Base-by-base conservation (phyloP, 2,888 invertebrate genomes). In the Hylaea fasciaria region DNA sequence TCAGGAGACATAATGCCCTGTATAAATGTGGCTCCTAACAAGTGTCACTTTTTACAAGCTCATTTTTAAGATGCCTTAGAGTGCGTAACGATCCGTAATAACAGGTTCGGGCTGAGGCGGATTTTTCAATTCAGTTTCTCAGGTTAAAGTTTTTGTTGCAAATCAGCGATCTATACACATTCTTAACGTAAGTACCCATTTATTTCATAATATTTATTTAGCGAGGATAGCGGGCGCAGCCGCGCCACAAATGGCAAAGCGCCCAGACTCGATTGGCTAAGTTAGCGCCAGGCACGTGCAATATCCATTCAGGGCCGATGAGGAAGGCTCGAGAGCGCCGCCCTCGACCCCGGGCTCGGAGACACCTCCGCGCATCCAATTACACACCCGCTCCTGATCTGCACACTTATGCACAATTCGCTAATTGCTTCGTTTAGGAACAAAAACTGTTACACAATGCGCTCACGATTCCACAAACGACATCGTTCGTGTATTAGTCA, bases 211-310 rank as follows among this genome's bases (percentile, higher is more conserved):
- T 49, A 41, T 53, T 39, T 54, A 39, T 57, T 58, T 58, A 51
- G 51, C 48, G 57, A 35, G 22, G 56, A 61, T 44, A 54, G 64
- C 51, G 64, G 59, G 52, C 57, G 53, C 65, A 63, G 79, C 78
- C 72, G 74, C 66, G 74, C 80, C 80, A 67, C 81, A 80, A 80
- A 77, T 77, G 78, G 77, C 69, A 69, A 60, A 60, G 76, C 67
- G 71, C 70, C 64, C 66, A 64, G 57, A 55, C 74, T 64, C 67
- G 83, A 91, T 91, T 90, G 87, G 86, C 86, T 75, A 79, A 89
- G 89, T 91, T 91, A 89, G 85, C 83, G 72, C 81, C 81, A 76
- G 83, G 87, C 91, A 91, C 91, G 91, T 85, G 80, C 61, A 47
- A 81, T 80, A 82, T 75, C 83, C 82, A 82, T 81, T 80, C 82